Percentiles rank a stretch among this genome's conserved stretches.
Evolutionary conservation across 1,140 invertebrate genomes (phyloP).

Genomic region (Cydia pomonella): DNA sequence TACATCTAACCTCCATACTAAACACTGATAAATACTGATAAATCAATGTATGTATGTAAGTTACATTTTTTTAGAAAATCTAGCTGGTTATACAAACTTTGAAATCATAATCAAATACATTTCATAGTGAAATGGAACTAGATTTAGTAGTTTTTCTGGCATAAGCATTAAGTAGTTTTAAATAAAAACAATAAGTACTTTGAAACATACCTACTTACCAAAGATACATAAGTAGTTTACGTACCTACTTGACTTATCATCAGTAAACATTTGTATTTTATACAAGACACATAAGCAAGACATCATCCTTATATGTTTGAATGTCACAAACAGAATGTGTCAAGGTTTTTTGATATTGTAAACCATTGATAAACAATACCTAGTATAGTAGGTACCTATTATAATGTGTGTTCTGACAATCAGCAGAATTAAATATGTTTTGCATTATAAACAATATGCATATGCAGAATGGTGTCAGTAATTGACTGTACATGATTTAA

Average conservation of each 20-base stretch:
- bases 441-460: neutral
- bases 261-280: neutral
- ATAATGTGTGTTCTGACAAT: neutral
- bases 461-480: neutral
- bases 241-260: neutral
- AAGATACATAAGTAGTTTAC: no score
- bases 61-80: no score
- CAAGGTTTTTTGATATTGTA: slow-evolving; percentile 13
- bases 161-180: no score
- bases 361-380: neutral
- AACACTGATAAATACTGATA: no score
- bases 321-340: neutral
- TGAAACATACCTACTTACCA: no score
- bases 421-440: slow-evolving; percentile 6
- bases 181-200: no score
- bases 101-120: no score
- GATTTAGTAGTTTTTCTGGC: no score
- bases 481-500: neutral
- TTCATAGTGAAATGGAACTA: no score
- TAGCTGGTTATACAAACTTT: no score
- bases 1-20: no score
- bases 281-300: neutral
- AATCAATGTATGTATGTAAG: no score
- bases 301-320: neutral
- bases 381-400: neutral